Base-by-base conservation (phyloP, 2,888 invertebrate genomes). In the Rugalucina vietnamica region DNA sequence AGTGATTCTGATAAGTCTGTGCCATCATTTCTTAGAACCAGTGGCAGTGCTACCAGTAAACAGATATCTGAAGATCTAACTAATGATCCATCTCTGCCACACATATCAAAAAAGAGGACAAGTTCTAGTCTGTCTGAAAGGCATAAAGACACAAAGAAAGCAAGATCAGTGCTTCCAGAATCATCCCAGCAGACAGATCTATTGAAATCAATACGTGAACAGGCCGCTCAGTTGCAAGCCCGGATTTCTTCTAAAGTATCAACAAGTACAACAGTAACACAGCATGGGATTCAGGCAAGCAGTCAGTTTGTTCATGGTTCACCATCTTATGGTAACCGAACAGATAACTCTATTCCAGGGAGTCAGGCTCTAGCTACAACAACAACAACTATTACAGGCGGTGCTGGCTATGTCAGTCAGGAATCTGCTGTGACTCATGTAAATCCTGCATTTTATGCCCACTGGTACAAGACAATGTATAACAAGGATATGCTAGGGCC, bases 171-270 rank as follows among this genome's bases (percentile, higher is more conserved):
- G n/a, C n/a, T n/a, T n/a, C n/a, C n/a, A n/a, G n/a, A n/a, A n/a
- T n/a, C n/a, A n/a, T n/a, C n/a, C n/a, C 75, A 71, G 0, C 76
- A 71, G 18, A 71, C 4, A 24, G 72, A 76, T 24, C 72, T 87
- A 37, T 71, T 87, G 21, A 84, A 87, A 36, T 87, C 87, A 10
- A 87, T 87, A 2, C 60, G 87, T 43, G 70, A 84, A 78, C 84
- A 87, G 57, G 82, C 84, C 32, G 80, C 84, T 43, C 21, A 84
- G 32, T 49, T 87, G 18, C 65, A 65, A 65, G 65, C 32, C 1
- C 65, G 34, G 34, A 27, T 65, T 34, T 1, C 65, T 12, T 65
- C 65, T 18, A 34, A 24, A 27, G 32, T 65, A n/a, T 3, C 2
- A 8, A 32, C 32, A n/a, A 32, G 1, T 65, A 18, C 32, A 1